Evolutionary conservation across 2,888 invertebrate species (phyloP).

Genomic region (Drosophila formosana): DNA sequence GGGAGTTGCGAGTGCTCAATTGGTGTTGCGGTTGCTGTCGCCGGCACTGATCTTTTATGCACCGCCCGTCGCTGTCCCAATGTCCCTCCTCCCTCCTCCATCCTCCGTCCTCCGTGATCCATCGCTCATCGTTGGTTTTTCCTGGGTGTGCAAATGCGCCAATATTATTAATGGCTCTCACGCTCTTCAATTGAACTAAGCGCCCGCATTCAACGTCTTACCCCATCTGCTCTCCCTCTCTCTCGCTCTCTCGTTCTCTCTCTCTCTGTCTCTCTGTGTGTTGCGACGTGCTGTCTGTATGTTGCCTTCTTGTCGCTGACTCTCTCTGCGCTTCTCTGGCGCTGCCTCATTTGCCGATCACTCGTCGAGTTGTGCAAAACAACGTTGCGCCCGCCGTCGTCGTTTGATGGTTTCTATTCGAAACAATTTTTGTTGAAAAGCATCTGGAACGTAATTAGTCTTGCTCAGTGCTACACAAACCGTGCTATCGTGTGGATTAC

Average conservation of each 20-base stretch:
- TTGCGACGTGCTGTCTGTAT: constrained; percentile 7
- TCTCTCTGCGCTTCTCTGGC: constrained; percentile 17
- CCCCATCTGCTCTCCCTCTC: background rate
- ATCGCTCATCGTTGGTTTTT: constrained; percentile 45
- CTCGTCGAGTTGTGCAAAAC: constrained; percentile 75
- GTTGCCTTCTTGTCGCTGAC: constrained; percentile 15
- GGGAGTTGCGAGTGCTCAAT: constrained; percentile 25
- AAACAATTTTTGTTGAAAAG: constrained; percentile 71
- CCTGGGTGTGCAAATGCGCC: constrained; percentile 57
- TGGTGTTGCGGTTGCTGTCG: constrained; percentile 40
- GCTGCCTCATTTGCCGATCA: constrained; percentile 53
- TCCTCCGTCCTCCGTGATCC: constrained; percentile 12
- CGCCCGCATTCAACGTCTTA: constrained; percentile 42
- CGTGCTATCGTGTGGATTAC: constrained; percentile 70
- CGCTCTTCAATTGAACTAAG: constrained; percentile 73
- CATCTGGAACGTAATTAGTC: constrained; percentile 64
- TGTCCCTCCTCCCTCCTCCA: background rate
- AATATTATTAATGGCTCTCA: constrained; percentile 72
- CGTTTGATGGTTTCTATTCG: constrained; percentile 34
- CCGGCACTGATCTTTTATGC: constrained; percentile 55
- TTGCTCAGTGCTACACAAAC: constrained; percentile 66
- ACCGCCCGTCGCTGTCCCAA: constrained; percentile 43
- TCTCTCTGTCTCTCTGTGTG: constrained; percentile 9
- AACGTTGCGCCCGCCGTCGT: constrained; percentile 31
- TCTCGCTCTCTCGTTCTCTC: background rate